Conservation (phyloP, 1,140 invertebrate genomes). For the Trichogramma pretiosum region DNA sequence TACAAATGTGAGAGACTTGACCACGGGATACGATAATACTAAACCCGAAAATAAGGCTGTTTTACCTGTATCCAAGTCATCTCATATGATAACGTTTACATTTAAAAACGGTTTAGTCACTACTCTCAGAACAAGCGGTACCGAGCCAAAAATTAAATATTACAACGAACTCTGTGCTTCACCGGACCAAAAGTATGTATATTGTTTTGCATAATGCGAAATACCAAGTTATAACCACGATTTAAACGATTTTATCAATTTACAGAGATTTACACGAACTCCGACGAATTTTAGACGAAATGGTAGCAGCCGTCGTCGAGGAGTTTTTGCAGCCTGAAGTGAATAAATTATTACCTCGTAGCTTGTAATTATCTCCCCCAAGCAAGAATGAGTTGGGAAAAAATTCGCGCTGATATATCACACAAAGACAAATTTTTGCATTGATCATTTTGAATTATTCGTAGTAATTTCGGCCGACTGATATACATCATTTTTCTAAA, state of each 20-base stretch:
- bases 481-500: too few relatives aligned
- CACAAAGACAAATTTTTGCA: too few relatives aligned
- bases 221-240: too few relatives aligned
- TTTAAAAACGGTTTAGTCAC: slow-evolving; percentile 80
- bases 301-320: slow-evolving; percentile 67
- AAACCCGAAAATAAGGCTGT: slow-evolving; percentile 63
- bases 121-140: slow-evolving; percentile 92
- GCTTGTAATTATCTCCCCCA: slow-evolving; percentile 26
- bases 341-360: slow-evolving; percentile 56
- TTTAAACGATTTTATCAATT: slow-evolving; percentile 20
- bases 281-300: slow-evolving; percentile 56
- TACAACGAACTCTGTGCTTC: slow-evolving; percentile 82
- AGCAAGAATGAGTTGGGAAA: too few relatives aligned
- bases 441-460: too few relatives aligned
- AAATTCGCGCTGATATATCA: too few relatives aligned
- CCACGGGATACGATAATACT: slow-evolving; percentile 76
- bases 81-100: slow-evolving; percentile 95
- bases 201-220: too few relatives aligned
- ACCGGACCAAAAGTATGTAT: slow-evolving; percentile 54
- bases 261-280: slow-evolving; percentile 61
- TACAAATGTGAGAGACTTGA: slow-evolving; percentile 73
- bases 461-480: too few relatives aligned
- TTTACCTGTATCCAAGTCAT: slow-evolving; percentile 67
- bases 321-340: slow-evolving; percentile 73
- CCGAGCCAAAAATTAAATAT: slow-evolving; percentile 98